Conservation (phyloP, 2,797 vertebrate genomes). For the Pseudochirops corinnae region DNA sequence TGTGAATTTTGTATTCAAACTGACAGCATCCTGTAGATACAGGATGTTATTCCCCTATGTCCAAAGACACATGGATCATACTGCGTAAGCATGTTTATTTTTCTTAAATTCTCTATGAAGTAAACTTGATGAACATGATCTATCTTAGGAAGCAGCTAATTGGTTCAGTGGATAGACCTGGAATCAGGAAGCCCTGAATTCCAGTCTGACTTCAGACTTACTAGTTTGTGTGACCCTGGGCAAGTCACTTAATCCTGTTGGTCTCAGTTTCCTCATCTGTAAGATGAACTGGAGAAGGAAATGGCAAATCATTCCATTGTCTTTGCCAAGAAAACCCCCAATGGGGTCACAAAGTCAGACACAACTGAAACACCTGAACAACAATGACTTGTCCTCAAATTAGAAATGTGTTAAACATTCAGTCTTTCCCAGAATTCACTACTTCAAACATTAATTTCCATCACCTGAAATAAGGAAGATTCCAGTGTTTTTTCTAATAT, state of each 20-base stretch:
- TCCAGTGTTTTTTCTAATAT: neutral
- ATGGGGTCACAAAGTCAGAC: neutral
- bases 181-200: neutral
- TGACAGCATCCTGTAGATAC: neutral
- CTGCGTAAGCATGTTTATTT: neutral
- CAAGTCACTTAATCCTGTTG: neutral
- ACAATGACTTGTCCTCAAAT: neutral
- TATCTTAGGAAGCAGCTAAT: neutral
- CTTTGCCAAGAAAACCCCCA: neutral
- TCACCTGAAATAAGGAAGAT: neutral
- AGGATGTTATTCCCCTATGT: neutral
- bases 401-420: neutral
- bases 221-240: neutral
- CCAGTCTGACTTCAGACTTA: neutral
- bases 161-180: neutral
- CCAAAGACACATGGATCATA: neutral
- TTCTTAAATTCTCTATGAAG: neutral
- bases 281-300: neutral
- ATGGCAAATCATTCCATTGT: neutral
- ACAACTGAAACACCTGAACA: neutral
- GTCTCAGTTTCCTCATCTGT: neutral
- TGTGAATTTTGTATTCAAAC: slow-evolving; percentile 18
- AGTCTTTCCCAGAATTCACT: neutral
- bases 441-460: neutral
- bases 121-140: neutral